Evolutionary conservation across 2,888 invertebrate species (phyloP), one percentile per base, ranked within the genome.

Genomic region (Myathropa florea): DNA sequence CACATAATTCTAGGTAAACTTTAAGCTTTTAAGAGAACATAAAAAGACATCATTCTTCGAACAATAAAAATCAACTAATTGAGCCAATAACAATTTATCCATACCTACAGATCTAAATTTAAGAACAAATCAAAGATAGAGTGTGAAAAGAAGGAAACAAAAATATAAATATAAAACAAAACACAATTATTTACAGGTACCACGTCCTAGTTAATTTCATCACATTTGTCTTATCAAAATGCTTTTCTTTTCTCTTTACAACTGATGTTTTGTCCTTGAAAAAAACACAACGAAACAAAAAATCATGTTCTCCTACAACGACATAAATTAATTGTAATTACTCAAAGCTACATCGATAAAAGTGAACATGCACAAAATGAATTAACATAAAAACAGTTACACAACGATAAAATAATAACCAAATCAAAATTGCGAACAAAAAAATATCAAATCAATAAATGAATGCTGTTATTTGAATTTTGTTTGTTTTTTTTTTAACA

Each of bases 131-230:
- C 23, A 24, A 57, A 24, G 14, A 57, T 9, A 10, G 28, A 3
- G 21, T 72, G 26, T n/a, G n/a, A n/a, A n/a, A n/a, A 46, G 24
- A 57, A 82, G 26, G 1, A 36, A 63, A 73, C 3, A 2, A 23
- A 36, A 73, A 10, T 65, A 53, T 12, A 33, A 55, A 71, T 18
- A 59, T 6, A 70, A 61, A 4, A 67, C 18, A n/a, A 23, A 78
- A 4, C 73, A 60, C 46, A 82, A 73, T 70, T 67, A 79, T 83
- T 39, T 79, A 83, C 86, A 86, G 86, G 86, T 86, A 86, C 86
- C 86, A 70, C 86, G 86, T 67, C 78, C 79, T 79, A 14, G 46
- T 18, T 18, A 46, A 46, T 18, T 46, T 46, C 59, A 73, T 76
- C 64, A 63, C 55, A 30, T 28, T 36, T 55, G 24, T 33, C n/a